Conservation (phyloP, 2,113 vertebrate genomes). For the Pygathrix nemaeus region DNA sequence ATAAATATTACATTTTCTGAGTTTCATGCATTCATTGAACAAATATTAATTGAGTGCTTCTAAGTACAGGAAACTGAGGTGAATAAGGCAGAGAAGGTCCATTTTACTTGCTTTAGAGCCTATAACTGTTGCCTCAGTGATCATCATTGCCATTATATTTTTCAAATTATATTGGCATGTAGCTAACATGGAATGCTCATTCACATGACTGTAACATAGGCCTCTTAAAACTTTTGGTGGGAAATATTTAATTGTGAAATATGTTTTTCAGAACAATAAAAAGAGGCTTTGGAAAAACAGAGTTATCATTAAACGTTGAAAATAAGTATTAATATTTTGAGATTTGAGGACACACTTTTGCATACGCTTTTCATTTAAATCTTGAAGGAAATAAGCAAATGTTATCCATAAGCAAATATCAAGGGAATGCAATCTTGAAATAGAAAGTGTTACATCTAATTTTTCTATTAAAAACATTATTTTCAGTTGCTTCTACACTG, state of each 20-base stretch:
- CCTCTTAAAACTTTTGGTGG: neutral
- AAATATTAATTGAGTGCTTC: neutral
- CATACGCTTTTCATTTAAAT: neutral
- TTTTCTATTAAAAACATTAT: slow-evolving; percentile 29
- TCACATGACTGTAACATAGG: neutral
- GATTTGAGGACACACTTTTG: neutral
- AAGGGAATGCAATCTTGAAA: neutral
- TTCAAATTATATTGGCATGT: neutral
- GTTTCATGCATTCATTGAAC: neutral
- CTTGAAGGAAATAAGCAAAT: neutral
- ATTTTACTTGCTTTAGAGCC: neutral
- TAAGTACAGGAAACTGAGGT: neutral
- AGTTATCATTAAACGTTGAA: neutral
- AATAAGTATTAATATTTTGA: slow-evolving; percentile 4
- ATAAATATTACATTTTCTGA: neutral
- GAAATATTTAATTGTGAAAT: neutral
- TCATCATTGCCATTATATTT: neutral
- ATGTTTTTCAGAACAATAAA: neutral
- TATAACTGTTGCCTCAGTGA: neutral
- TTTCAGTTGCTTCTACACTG: neutral
- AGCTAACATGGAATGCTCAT: neutral
- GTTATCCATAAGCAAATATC: neutral
- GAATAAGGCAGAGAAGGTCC: neutral
- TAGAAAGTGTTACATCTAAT: neutral
- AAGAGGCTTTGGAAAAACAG: neutral